Conservation (phyloP, 2,113 vertebrate genomes). For the Arenaria interpres region DNA sequence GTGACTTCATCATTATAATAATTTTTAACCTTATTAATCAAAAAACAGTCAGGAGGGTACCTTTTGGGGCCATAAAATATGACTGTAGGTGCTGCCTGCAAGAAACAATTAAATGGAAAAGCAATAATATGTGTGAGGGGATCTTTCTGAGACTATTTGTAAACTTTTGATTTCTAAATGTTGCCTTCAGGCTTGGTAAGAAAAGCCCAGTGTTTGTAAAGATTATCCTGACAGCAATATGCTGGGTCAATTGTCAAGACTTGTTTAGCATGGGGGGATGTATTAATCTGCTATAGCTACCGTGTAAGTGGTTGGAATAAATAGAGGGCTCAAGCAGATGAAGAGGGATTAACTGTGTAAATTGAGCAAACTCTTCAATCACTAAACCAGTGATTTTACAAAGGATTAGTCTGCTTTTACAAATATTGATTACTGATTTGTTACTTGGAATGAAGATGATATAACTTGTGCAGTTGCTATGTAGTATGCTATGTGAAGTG, state of each 20-base stretch:
- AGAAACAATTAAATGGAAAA: conserved; percentile 13
- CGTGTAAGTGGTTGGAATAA: conserved; percentile 77
- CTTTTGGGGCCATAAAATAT: neutral
- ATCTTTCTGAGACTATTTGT: conserved; percentile 66
- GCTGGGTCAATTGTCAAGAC: conserved; percentile 80
- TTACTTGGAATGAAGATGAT: conserved; percentile 76
- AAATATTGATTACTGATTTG: conserved; percentile 88
- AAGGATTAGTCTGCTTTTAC: conserved; percentile 84
- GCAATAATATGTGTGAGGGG: neutral
- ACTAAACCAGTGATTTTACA: conserved; percentile 81
- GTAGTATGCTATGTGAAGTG: conserved; percentile 65
- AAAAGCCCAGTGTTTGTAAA: conserved; percentile 76
- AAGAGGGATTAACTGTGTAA: conserved; percentile 86
- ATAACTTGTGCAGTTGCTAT: conserved; percentile 69
- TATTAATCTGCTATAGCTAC: conserved; percentile 78
- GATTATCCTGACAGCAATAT: conserved; percentile 79
- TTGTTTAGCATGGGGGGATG: conserved; percentile 71
- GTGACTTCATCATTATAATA: neutral
- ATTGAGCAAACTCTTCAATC: conserved; percentile 86
- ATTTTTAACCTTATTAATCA: neutral
- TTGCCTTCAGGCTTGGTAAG: conserved; percentile 74
- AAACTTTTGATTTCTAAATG: conserved; percentile 73
- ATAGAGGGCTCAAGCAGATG: conserved; percentile 80
- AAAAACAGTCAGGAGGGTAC: neutral
- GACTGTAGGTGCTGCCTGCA: neutral